Percentiles rank a stretch among this genome's conserved stretches.
These are phyloP conservation scores for Drosophila sproati DNA, from an alignment of 1,140 invertebrate species.

Conservation along the genomic window DNA sequence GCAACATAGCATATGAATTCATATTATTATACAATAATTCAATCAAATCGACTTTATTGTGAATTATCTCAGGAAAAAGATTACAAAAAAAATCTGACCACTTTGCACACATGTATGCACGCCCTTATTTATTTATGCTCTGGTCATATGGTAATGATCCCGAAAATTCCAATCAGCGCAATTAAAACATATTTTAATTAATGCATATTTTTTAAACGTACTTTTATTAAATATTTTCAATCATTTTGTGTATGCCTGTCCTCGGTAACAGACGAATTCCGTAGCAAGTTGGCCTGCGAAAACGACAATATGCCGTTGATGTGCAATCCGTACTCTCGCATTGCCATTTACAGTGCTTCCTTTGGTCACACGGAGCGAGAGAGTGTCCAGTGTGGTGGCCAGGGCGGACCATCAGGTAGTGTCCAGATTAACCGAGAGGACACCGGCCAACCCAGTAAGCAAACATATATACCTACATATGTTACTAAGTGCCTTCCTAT, in stretches of 20 bases:
- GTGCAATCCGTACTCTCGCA: constrained; percentile 92
- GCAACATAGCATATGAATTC: background rate
- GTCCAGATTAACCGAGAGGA: constrained; percentile 92
- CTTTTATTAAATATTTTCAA: constrained; percentile 24
- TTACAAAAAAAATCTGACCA: background rate
- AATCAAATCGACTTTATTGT: background rate
- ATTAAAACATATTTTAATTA: constrained; percentile 38
- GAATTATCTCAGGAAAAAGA: background rate
- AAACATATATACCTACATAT: background rate
- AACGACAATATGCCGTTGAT: constrained; percentile 92
- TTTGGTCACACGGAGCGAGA: constrained; percentile 95
- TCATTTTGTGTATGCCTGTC: constrained; percentile 12
- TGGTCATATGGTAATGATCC: background rate
- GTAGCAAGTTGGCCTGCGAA: constrained; percentile 95
- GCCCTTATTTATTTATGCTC: background rate
- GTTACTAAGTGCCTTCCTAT: background rate
- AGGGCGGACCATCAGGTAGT: constrained; percentile 87
- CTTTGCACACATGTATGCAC: background rate
- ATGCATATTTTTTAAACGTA: constrained; percentile 24
- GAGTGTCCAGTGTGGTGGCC: constrained; percentile 90
- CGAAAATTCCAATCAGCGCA: constrained; percentile 32
- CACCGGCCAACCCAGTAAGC: constrained; percentile 87
- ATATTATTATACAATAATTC: constrained; percentile 1
- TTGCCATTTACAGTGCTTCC: constrained; percentile 95
- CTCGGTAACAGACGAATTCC: constrained; percentile 91